Conservation (phyloP, 2,797 vertebrate genomes). For the Acrossocheilus wenchowensis region DNA sequence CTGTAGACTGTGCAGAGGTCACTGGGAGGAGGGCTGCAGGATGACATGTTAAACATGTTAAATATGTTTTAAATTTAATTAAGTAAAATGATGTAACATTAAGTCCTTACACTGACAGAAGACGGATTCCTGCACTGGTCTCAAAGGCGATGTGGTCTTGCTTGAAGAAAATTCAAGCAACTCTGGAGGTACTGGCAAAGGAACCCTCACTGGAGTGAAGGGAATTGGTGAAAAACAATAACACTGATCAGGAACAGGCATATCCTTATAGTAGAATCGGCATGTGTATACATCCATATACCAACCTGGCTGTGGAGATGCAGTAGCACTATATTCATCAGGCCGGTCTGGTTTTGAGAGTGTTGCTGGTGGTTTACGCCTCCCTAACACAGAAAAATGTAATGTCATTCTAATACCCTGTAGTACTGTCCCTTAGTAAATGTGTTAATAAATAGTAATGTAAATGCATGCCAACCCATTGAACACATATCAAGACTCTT, state of each 20-base stretch:
- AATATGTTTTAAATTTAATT: not conserved
- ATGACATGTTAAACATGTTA: too few species aligned
- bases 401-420: constrained; percentile 1
- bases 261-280: not conserved
- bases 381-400: constrained; percentile 11
- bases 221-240: constrained; percentile 6
- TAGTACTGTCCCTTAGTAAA: not conserved
- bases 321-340: not conserved
- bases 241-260: not conserved
- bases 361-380: constrained; percentile 3
- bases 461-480: constrained; percentile 4
- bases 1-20: too few species aligned
- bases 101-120: not conserved
- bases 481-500: not conserved
- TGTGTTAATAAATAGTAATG: constrained; percentile 12
- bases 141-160: constrained; percentile 14
- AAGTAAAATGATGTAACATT: not conserved
- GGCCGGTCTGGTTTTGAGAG: not conserved
- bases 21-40: too few species aligned
- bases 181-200: not conserved
- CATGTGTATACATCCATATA: not conserved
- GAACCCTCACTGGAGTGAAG: not conserved
- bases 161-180: constrained; percentile 14
- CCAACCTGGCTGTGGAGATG: not conserved
- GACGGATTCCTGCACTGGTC: not conserved